phyloP scores from a whole-genome alignment of 2,888 invertebrate species.

The Gibbula magus region DNA sequence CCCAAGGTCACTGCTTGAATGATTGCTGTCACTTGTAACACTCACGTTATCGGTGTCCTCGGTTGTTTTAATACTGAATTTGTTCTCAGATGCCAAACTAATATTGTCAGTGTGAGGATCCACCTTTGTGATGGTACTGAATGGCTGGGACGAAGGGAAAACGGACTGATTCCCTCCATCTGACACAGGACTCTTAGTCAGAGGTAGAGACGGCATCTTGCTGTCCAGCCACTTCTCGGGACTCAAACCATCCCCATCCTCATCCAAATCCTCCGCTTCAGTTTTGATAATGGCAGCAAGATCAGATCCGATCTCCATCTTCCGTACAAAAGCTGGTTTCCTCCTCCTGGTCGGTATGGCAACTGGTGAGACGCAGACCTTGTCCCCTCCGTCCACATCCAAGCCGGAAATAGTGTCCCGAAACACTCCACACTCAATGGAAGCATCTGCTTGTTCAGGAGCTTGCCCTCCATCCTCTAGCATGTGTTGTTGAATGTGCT shows the following conservation, averaged over 20 bases:
- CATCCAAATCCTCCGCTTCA: background rate
- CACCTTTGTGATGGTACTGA: background rate
- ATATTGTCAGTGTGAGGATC: background rate
- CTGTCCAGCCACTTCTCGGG: background rate
- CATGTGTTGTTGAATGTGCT: conserved; percentile 47
- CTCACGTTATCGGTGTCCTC: conserved; percentile 39
- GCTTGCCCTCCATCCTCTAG: conserved; percentile 13
- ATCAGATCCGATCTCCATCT: background rate
- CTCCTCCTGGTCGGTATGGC: background rate
- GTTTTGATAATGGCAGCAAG: background rate
- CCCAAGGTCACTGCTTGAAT: conserved; percentile 39
- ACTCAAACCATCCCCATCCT: background rate
- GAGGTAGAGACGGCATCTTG: background rate
- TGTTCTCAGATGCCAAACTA: background rate
- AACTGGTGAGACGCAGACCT: background rate
- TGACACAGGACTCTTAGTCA: background rate
- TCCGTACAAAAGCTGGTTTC: conserved; percentile 5
- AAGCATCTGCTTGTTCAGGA: background rate
- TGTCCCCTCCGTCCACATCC: background rate
- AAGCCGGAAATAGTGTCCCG: background rate
- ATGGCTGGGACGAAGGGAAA: background rate
- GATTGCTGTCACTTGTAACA: conserved; percentile 41
- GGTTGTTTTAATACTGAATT: background rate
- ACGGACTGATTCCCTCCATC: conserved; percentile 1
- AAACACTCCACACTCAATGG: background rate